A percentile compares a stretch with the other conserved stretches of the same genome.
Conservation (phyloP, 2,888 invertebrate species). For the Camponotus fellah region DNA sequence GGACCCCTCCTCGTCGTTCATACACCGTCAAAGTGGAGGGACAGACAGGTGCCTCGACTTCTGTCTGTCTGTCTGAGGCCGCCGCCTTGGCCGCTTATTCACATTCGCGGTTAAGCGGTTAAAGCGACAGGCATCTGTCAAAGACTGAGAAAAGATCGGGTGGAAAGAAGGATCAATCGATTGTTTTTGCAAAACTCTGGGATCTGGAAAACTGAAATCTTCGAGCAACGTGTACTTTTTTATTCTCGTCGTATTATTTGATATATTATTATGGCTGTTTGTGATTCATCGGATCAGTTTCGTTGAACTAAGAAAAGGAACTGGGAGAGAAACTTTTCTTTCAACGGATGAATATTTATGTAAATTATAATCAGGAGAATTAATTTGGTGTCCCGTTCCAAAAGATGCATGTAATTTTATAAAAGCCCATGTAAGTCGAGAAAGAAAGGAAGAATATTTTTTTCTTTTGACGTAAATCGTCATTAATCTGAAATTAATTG, state of each 20-base stretch:
- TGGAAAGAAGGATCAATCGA: neutral
- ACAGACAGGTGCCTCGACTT: slow-evolving; percentile 82
- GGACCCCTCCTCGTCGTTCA: slow-evolving; percentile 76
- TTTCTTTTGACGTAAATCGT: neutral
- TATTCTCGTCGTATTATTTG: neutral
- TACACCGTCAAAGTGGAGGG: slow-evolving; percentile 77
- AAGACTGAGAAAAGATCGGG: neutral
- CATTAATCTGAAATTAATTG: neutral
- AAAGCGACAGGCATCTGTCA: slow-evolving; percentile 28
- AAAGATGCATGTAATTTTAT: neutral
- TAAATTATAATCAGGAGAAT: neutral
- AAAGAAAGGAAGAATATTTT: too few relatives aligned
- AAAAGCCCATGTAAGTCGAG: neutral
- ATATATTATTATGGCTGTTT: neutral
- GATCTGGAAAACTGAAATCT: neutral
- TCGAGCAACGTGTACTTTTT: too few relatives aligned
- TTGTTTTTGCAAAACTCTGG: neutral
- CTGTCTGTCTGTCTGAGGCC: slow-evolving; percentile 74
- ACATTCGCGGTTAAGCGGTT: slow-evolving; percentile 24
- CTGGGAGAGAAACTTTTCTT: neutral
- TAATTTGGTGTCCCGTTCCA: neutral
- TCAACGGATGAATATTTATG: neutral
- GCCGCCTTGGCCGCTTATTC: slow-evolving; percentile 62
- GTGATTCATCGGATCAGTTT: neutral
- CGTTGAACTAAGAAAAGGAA: neutral